Conservation (phyloP, 2,797 vertebrate species). For the Aselliscus stoliczkanus region DNA sequence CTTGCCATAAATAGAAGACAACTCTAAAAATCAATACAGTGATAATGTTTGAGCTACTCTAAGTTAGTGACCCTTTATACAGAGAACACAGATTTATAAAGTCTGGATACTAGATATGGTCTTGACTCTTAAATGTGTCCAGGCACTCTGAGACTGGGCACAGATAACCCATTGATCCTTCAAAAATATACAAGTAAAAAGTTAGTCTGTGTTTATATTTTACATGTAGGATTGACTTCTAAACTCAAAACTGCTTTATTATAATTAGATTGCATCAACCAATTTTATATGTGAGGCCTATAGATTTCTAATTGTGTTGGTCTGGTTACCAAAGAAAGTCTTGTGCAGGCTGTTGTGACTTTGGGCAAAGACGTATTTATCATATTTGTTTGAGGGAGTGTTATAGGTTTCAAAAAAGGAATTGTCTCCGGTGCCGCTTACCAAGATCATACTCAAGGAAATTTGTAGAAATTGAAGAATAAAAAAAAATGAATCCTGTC, state of each 20-base stretch:
- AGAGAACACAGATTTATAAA: not conserved
- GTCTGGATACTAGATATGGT: not conserved
- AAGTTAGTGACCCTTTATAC: not conserved
- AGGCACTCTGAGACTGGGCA: not conserved
- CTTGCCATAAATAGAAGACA: constrained; percentile 52
- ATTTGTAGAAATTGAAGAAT: constrained; percentile 17
- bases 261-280: not conserved
- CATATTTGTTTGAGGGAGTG: not conserved
- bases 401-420: not conserved
- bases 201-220: not conserved
- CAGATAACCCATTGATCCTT: not conserved
- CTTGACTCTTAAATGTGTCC: not conserved
- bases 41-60: not conserved
- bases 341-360: not conserved
- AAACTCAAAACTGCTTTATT: not conserved
- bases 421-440: not conserved
- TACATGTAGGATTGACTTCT: not conserved
- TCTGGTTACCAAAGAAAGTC: not conserved
- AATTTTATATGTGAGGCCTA: not conserved
- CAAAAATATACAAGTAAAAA: not conserved
- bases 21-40: constrained; percentile 55
- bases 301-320: not conserved
- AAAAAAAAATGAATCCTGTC: not conserved
- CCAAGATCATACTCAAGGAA: not conserved
- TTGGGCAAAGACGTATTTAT: not conserved